Evolutionary conservation across 2,888 invertebrate genomes (phyloP).

Genomic region (Marronus borbonicus): DNA sequence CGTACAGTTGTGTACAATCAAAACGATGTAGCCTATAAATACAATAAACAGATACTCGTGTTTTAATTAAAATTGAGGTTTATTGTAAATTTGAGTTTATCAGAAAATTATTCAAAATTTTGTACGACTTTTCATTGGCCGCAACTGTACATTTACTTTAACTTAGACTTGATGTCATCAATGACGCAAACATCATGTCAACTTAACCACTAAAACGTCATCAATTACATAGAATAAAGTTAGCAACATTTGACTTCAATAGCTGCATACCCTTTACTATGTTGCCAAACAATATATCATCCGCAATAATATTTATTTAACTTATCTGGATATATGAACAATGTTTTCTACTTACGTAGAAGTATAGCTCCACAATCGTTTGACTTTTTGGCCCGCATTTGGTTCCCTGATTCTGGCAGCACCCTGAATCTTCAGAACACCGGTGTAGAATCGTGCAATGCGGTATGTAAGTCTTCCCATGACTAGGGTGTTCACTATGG

Average conservation of each 20-base stretch:
- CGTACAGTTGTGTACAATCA: no score
- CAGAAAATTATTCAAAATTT: no score
- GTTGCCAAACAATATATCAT: not conserved
- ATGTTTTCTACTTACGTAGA: conserved; percentile 80
- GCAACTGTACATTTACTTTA: not conserved
- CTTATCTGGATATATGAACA: not conserved
- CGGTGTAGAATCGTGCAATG: conserved; percentile 89
- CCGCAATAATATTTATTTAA: not conserved
- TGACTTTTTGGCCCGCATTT: conserved; percentile 86
- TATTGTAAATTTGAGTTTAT: not conserved
- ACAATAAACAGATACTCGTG: not conserved
- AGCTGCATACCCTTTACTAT: not conserved
- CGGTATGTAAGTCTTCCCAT: conserved; percentile 84
- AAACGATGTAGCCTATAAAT: no score
- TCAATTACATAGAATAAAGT: not conserved
- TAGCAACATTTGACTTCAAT: not conserved
- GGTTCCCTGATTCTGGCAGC: conserved; percentile 81
- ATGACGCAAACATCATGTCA: not conserved
- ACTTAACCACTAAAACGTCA: not conserved
- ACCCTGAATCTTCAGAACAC: conserved; percentile 91
- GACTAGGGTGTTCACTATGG: conserved; percentile 79
- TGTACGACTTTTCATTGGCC: not conserved
- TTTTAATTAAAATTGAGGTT: not conserved
- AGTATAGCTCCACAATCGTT: conserved; percentile 81
- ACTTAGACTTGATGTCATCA: not conserved